Conservation (phyloP, 2,113 vertebrate genomes). For the Leucoraja erinaceus region DNA sequence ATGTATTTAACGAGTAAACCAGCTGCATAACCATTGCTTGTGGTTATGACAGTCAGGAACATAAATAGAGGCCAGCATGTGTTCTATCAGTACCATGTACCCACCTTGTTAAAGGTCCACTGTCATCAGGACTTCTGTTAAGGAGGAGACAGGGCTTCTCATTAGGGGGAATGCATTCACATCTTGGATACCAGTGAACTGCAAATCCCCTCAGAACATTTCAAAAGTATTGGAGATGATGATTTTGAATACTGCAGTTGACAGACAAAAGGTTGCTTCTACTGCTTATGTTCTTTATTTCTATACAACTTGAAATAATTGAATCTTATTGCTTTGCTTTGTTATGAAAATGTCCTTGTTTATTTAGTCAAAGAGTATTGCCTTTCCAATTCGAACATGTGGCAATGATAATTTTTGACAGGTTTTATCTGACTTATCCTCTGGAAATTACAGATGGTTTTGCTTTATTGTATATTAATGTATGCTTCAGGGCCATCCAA, state of each 20-base stretch:
- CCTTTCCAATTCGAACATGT: background rate
- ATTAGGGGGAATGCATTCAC: background rate
- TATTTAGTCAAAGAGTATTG: background rate
- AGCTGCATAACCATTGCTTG: slow-evolving; percentile 26
- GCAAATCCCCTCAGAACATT: background rate
- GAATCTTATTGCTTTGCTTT: background rate
- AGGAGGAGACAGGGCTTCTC: background rate
- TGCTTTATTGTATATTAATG: background rate
- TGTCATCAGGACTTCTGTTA: slow-evolving; percentile 4
- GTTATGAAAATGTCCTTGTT: background rate
- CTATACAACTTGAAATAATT: background rate
- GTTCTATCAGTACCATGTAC: slow-evolving; percentile 15
- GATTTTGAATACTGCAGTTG: background rate
- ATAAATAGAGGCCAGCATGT: slow-evolving; percentile 26
- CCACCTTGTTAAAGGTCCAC: slow-evolving; percentile 29
- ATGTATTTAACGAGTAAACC: slow-evolving; percentile 36
- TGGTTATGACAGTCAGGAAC: background rate
- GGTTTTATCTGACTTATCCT: no score
- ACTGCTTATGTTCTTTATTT: background rate
- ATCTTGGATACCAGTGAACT: slow-evolving; percentile 7
- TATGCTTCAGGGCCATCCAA: background rate
- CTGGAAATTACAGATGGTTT: background rate
- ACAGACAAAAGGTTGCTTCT: background rate
- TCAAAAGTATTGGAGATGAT: background rate
- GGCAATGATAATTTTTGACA: background rate